phyloP scores from a whole-genome alignment of 1,140 invertebrate species.

The Macrobrachium nipponense region DNA sequence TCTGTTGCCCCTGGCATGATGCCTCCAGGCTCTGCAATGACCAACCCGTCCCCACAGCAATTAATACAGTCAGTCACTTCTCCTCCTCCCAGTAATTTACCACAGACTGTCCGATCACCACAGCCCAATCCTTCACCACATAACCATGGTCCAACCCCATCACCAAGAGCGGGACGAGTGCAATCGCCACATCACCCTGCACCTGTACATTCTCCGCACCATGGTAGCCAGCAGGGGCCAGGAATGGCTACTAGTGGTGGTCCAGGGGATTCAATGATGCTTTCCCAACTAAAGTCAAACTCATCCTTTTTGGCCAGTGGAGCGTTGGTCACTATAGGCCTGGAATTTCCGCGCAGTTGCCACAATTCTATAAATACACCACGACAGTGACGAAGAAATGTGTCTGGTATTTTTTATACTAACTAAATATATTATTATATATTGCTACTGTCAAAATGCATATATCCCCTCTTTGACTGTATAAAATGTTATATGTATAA shows the following conservation, averaged over 20 bases:
- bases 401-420: too few relatives aligned
- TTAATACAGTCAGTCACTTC: conserved; percentile 82
- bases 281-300: conserved; percentile 69
- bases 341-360: too few relatives aligned
- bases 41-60: conserved; percentile 73
- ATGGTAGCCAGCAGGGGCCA: conserved; percentile 59
- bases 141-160: conserved; percentile 70
- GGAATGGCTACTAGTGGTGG: conserved; percentile 32
- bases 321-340: too few relatives aligned
- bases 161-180: conserved; percentile 66
- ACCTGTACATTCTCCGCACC: conserved; percentile 66
- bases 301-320: too few relatives aligned
- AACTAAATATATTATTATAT: too few relatives aligned
- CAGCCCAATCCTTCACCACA: conserved; percentile 84
- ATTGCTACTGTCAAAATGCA: too few relatives aligned
- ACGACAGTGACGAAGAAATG: too few relatives aligned
- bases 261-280: conserved; percentile 70
- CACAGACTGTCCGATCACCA: conserved; percentile 76
- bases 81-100: conserved; percentile 76
- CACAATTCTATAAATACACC: too few relatives aligned
- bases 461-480: too few relatives aligned
- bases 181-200: conserved; percentile 74
- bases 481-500: too few relatives aligned
- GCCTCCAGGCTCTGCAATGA: conserved; percentile 66
- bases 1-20: conserved; percentile 80